Evolutionary conservation across 2,113 vertebrate genomes (phyloP).

Genomic region (Procavia capensis): DNA sequence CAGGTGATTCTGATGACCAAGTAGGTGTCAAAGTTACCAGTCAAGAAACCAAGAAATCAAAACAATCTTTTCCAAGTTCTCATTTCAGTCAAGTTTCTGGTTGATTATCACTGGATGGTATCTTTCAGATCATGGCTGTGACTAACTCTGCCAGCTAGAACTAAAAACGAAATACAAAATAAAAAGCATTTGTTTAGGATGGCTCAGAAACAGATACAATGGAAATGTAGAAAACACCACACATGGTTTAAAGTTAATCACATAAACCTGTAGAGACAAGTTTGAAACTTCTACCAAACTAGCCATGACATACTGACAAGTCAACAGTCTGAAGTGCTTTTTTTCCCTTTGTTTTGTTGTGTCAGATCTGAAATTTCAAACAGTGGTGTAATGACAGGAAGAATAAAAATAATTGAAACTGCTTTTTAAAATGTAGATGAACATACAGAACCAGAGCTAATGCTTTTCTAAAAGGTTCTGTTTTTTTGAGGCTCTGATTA

Average conservation of each 20-base stretch:
- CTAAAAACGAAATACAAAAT: conserved; percentile 80
- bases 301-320: conserved; percentile 50
- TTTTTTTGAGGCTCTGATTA: conserved; percentile 52
- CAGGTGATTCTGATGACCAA: conserved; percentile 4
- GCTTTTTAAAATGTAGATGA: conserved; percentile 51
- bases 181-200: conserved; percentile 79
- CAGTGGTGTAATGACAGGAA: not conserved
- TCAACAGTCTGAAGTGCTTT: not conserved
- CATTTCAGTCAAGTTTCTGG: conserved; percentile 42
- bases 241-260: conserved; percentile 69
- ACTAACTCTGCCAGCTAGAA: conserved; percentile 31
- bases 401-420: conserved; percentile 43
- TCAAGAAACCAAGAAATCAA: conserved; percentile 7
- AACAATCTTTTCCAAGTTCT: not conserved
- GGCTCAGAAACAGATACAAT: conserved; percentile 81
- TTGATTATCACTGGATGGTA: conserved; percentile 13
- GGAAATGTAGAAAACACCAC: conserved; percentile 73
- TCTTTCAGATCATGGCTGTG: conserved; percentile 26
- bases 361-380: conserved; percentile 28
- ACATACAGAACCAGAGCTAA: conserved; percentile 53
- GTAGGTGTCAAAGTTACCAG: not conserved
- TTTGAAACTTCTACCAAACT: conserved; percentile 50
- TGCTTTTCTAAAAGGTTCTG: conserved; percentile 57
- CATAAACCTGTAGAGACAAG: conserved; percentile 69
- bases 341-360: conserved; percentile 16